A percentile compares a stretch with the other conserved stretches of the same genome.
These are phyloP conservation scores for Drymonia ruficornis DNA, from an alignment of 2,888 invertebrate species.

Conservation along the genomic window DNA sequence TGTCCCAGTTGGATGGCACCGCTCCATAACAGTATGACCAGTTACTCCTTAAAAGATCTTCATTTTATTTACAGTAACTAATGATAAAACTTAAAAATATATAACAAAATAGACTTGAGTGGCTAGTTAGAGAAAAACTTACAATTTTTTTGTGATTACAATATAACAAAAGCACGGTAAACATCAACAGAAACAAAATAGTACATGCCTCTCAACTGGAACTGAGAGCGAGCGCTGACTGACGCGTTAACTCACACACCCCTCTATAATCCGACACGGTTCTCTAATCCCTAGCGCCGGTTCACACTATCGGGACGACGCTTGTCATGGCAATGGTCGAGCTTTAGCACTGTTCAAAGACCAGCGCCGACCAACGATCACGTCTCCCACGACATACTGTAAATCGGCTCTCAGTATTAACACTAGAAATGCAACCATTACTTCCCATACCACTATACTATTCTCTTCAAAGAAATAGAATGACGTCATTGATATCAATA, in stretches of 20 bases:
- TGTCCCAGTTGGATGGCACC: constrained; percentile 46
- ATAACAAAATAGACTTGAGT: constrained; percentile 80
- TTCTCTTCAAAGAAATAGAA: neutral
- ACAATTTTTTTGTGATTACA: constrained; percentile 75
- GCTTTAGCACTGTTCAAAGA: no score
- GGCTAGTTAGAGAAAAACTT: constrained; percentile 69
- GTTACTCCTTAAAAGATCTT: constrained; percentile 69
- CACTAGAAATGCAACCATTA: neutral
- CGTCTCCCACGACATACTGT: no score
- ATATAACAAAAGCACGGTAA: constrained; percentile 77
- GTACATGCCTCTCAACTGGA: constrained; percentile 55
- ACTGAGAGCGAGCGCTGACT: constrained; percentile 36
- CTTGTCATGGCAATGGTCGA: no score
- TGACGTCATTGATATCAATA: neutral
- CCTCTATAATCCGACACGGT: neutral
- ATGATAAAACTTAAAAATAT: constrained; percentile 82
- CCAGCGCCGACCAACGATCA: no score
- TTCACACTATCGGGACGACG: no score
- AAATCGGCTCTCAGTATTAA: neutral
- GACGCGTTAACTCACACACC: constrained; percentile 28
- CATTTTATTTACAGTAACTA: constrained; percentile 73
- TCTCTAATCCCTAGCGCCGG: no score
- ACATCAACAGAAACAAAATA: constrained; percentile 77
- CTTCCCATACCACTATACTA: neutral
- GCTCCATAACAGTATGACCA: constrained; percentile 55